These are phyloP conservation scores for Stichopus chloronotus DNA, from an alignment of 35 echinoderm and acorn worm genomes.

Conservation along the genomic window DNA sequence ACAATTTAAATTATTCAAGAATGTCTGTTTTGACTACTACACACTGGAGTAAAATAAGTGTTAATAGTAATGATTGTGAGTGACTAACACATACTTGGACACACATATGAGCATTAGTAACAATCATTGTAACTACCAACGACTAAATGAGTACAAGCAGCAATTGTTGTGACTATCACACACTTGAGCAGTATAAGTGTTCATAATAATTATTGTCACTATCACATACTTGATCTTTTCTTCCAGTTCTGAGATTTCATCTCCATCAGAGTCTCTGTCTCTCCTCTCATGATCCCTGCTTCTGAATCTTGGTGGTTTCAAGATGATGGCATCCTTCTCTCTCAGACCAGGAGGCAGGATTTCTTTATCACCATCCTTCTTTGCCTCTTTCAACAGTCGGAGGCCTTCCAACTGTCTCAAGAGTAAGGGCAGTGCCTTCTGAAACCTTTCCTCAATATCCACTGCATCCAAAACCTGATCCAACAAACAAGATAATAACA, in stretches of 20 bases:
- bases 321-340: conserved; percentile 56
- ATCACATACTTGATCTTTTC: conserved; percentile 83
- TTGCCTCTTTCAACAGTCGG: conserved; percentile 65
- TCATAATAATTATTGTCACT: neutral
- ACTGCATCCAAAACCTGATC: conserved; percentile 89
- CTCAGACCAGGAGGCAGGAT: conserved; percentile 35
- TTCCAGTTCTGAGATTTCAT: conserved; percentile 93
- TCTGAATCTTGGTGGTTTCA: conserved; percentile 60
- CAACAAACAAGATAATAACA: neutral
- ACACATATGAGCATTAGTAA: too few relatives aligned
- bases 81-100: too few relatives aligned
- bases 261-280: conserved; percentile 75
- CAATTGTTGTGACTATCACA: too few relatives aligned
- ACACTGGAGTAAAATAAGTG: too few relatives aligned
- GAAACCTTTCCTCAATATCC: conserved; percentile 82
- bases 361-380: neutral
- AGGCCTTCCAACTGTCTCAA: conserved; percentile 80
- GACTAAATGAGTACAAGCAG: too few relatives aligned
- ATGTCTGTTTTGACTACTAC: too few relatives aligned
- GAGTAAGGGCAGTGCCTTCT: conserved; percentile 85
- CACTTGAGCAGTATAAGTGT: too few relatives aligned
- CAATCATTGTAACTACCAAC: too few relatives aligned
- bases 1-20: too few relatives aligned
- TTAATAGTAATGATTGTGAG: too few relatives aligned
- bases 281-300: conserved; percentile 9